Conservation (phyloP, 2,888 invertebrate genomes). For the Shargacucullia verbasci region DNA sequence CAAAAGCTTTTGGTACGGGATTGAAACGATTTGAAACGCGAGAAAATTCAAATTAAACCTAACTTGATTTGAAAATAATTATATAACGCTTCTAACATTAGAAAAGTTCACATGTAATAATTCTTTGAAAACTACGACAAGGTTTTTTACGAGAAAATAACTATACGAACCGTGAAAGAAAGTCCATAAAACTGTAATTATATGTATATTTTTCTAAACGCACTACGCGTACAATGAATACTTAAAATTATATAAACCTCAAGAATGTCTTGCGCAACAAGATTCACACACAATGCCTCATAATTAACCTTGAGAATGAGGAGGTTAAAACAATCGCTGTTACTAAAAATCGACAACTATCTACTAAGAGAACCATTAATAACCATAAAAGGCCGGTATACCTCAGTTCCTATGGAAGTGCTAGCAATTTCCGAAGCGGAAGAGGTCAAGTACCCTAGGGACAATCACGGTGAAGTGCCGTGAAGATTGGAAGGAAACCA, state of each 20-base stretch:
- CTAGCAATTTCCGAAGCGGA: slow-evolving; percentile 71
- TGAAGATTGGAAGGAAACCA: slow-evolving; percentile 71
- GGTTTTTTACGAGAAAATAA: not conserved
- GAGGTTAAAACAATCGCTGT: slow-evolving; percentile 22
- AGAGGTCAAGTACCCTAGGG: slow-evolving; percentile 68
- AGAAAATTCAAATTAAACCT: slow-evolving; percentile 15
- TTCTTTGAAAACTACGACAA: not conserved
- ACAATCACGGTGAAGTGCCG: slow-evolving; percentile 65
- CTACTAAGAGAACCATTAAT: slow-evolving; percentile 37
- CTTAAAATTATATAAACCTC: slow-evolving; percentile 33
- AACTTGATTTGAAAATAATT: slow-evolving; percentile 9
- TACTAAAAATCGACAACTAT: slow-evolving; percentile 25
- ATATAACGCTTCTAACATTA: not conserved
- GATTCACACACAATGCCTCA: slow-evolving; percentile 24
- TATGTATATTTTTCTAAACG: slow-evolving; percentile 16
- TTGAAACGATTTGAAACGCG: slow-evolving; percentile 15
- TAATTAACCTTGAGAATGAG: slow-evolving; percentile 40
- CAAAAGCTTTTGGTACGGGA: slow-evolving; percentile 3
- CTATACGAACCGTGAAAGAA: slow-evolving; percentile 6
- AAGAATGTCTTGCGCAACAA: slow-evolving; percentile 27
- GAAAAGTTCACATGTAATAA: slow-evolving; percentile 8
- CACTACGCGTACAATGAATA: slow-evolving; percentile 11
- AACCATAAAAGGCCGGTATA: slow-evolving; percentile 59
- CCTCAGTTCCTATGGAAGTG: slow-evolving; percentile 64
- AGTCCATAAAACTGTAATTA: no score